Conservation (phyloP, 2,888 invertebrate genomes). For the Acanthoscelides obtectus region DNA sequence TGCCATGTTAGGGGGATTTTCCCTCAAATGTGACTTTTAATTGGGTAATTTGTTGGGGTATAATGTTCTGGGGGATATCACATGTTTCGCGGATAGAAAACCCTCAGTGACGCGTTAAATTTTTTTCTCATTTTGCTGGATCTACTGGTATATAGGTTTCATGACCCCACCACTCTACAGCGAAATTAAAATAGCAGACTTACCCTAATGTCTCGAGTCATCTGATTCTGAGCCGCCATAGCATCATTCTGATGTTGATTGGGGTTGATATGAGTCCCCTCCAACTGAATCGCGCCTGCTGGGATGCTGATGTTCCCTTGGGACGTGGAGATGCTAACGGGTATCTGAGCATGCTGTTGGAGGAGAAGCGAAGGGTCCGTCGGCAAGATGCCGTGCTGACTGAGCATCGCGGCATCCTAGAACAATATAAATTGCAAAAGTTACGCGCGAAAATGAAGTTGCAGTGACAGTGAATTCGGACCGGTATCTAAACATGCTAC, state of each 20-base stretch:
- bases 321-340: slow-evolving; percentile 43
- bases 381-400: slow-evolving; percentile 52
- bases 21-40: too few species aligned
- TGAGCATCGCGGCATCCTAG: slow-evolving; percentile 48
- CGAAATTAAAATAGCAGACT: slow-evolving; percentile 1
- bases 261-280: slow-evolving; percentile 31
- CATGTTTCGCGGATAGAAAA: too few species aligned
- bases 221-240: slow-evolving; percentile 23
- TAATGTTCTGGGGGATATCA: too few species aligned
- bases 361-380: slow-evolving; percentile 43
- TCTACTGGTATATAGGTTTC: neutral
- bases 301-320: slow-evolving; percentile 44
- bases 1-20: too few species aligned
- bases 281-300: slow-evolving; percentile 43
- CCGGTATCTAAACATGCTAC: too few species aligned
- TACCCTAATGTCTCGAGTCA: slow-evolving; percentile 32
- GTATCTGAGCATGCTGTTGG: slow-evolving; percentile 46
- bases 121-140: too few species aligned
- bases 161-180: neutral
- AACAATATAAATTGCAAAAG: neutral
- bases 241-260: slow-evolving; percentile 32
- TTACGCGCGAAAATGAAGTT: too few species aligned
- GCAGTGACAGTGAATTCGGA: too few species aligned
- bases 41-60: too few species aligned
- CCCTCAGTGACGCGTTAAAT: too few species aligned